phyloP scores from a whole-genome alignment of 2,797 vertebrate genomes.

The Adrianichthys oophorus region DNA sequence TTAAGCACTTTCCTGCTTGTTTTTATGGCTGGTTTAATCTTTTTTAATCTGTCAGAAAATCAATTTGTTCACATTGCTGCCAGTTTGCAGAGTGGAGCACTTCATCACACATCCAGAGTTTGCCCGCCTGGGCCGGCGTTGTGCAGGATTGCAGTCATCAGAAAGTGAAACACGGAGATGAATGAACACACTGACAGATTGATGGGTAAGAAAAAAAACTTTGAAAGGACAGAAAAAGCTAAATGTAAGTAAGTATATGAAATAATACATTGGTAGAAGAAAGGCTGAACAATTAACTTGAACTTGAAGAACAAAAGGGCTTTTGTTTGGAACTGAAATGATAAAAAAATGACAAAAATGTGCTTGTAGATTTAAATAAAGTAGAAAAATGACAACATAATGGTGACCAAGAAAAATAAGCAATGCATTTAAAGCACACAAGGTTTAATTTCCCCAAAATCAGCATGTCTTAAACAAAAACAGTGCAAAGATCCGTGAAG shows the following conservation, averaged over 20 bases:
- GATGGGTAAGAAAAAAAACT: conserved; percentile 39
- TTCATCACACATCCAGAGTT: conserved; percentile 77
- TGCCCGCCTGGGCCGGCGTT: conserved; percentile 61
- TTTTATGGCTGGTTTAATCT: conserved; percentile 82
- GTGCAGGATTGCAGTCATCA: conserved; percentile 71
- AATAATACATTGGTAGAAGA: conserved; percentile 30
- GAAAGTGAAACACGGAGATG: conserved; percentile 58
- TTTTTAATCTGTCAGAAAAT: conserved; percentile 85
- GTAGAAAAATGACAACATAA: too few species aligned
- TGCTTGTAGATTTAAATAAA: not conserved
- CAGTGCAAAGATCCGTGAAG: not conserved
- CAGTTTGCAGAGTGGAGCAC: conserved; percentile 75
- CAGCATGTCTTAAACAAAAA: too few species aligned
- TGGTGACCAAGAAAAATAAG: too few species aligned
- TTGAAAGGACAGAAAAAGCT: conserved; percentile 35
- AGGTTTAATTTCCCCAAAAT: too few species aligned
- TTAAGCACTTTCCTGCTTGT: conserved; percentile 81
- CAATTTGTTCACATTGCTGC: conserved; percentile 79
- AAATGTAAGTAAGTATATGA: conserved; percentile 28
- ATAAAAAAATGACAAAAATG: not conserved
- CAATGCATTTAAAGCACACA: too few species aligned
- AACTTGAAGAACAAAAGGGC: conserved; percentile 4
- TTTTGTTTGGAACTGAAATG: not conserved
- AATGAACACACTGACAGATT: conserved; percentile 61
- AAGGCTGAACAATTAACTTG: conserved; percentile 8